Evolutionary conservation across 92 coral and sea anemone genomes (phyloP).

Genomic region (Epizoanthus stellaris): DNA sequence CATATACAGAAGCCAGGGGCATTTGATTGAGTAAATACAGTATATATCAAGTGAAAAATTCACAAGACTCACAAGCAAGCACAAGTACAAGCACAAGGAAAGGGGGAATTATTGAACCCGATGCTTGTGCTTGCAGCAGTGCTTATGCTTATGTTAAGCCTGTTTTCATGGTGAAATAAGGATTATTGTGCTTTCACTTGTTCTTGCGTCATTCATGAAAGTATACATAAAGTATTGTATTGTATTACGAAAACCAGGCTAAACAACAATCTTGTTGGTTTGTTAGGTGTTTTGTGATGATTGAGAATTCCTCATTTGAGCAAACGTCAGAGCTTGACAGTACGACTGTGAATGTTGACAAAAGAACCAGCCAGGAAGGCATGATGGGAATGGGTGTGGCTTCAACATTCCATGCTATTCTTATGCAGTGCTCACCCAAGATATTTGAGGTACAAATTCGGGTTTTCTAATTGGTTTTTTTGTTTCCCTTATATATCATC

Average conservation of each 20-base stretch:
- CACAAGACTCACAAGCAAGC: too few species aligned
- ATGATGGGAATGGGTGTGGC: slow-evolving; percentile 99
- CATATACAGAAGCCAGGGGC: too few species aligned
- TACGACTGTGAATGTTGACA: slow-evolving; percentile 75
- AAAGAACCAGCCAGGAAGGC: slow-evolving; percentile 93
- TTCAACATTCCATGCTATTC: slow-evolving; percentile 94
- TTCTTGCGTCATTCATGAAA: not conserved
- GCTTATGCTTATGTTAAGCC: too few species aligned
- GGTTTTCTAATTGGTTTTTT: not conserved
- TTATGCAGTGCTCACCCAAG: slow-evolving; percentile 97
- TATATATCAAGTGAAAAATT: too few species aligned
- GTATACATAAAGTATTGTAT: too few species aligned
- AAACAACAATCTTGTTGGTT: not conserved
- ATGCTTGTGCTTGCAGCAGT: too few species aligned
- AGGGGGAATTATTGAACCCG: too few species aligned
- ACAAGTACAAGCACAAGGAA: too few species aligned
- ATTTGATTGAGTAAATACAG: too few species aligned
- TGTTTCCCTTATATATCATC: not conserved
- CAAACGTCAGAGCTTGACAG: slow-evolving; percentile 94
- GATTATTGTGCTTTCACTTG: not conserved
- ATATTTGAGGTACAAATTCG: slow-evolving; percentile 78
- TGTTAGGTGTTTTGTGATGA: slow-evolving; percentile 93
- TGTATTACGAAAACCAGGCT: too few species aligned
- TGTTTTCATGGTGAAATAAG: too few species aligned
- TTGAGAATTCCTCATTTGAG: slow-evolving; percentile 95